These are phyloP conservation scores for Xiphophorus maculatus DNA, from an alignment of 2,113 vertebrate species.

Conservation along the genomic window DNA sequence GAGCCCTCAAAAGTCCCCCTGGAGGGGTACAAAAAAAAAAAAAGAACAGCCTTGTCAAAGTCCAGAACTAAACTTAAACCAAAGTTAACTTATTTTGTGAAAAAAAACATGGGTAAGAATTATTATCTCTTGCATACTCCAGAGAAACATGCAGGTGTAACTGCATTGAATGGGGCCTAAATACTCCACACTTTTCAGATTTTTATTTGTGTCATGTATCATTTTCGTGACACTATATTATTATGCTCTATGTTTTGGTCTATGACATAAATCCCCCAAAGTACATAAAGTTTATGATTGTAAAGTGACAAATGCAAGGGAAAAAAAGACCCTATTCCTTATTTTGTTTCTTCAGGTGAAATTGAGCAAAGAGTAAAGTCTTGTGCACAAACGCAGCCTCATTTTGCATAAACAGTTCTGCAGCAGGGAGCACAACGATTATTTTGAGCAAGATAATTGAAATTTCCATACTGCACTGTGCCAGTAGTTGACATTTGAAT, in stretches of 20 bases:
- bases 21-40: no score
- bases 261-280: neutral
- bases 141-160: neutral
- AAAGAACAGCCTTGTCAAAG: neutral
- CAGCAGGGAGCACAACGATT: neutral
- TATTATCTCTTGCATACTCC: neutral
- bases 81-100: neutral
- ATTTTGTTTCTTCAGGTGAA: neutral
- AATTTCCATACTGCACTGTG: constrained; percentile 27
- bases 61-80: neutral
- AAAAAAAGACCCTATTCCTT: neutral
- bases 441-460: constrained; percentile 1
- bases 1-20: no score
- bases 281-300: neutral
- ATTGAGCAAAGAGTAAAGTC: neutral
- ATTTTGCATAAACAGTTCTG: neutral
- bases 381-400: neutral
- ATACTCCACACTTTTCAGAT: neutral
- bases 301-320: neutral
- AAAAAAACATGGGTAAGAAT: neutral
- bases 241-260: neutral
- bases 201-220: neutral
- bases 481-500: constrained; percentile 53
- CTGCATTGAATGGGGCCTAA: neutral
- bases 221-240: no score